Evolutionary conservation across 2,888 invertebrate genomes (phyloP), one percentile per base, ranked within the genome.

Genomic region (Synanthedon formicaeformis): DNA sequence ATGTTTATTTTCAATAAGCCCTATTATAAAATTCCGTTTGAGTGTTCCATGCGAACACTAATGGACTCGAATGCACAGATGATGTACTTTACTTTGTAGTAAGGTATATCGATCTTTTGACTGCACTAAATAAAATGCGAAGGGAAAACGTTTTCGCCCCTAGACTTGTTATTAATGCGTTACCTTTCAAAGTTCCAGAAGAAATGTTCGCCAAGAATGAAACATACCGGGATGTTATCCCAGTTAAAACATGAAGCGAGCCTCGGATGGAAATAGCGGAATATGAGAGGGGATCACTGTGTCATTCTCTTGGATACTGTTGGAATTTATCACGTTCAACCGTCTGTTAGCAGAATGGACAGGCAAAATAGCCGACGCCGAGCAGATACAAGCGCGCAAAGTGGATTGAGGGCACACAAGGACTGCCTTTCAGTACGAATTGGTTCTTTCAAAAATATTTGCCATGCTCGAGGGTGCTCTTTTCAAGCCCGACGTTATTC

Each of bases 261-360:
- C 52, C 54, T 53, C 60, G 60, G 60, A 59, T 61, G 66, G 66
- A 75, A 76, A 79, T 79, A 75, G 75, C 78, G 75, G 81, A 78
- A 81, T 80, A 83, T 78, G 76, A 75, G 65, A 61, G 62, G 60
- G 73, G 76, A 74, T 78, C 73, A 75, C 61, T 55, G 68, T 74
- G 78, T 77, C 79, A 75, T 72, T 76, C 67, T 70, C 69, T 66
- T 62, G 63, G 64, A 63, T 67, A 66, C 66, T 66, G 66, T 63
- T 67, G 71, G 73, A 75, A 80, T 78, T 77, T 81, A 81, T 80
- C 72, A 70, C 68, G 64, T 67, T 66, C 62, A 67, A 66, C 65
- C 69, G 65, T 68, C 63, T 66, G 65, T 66, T 66, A 66, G 66
- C 68, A 54, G 56, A 65, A 60, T 60, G 70, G 71, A 70, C 69